Evolutionary conservation across 2,113 vertebrate genomes (phyloP), one percentile per base, ranked within the genome.

Genomic region (Rhinogobius similis): DNA sequence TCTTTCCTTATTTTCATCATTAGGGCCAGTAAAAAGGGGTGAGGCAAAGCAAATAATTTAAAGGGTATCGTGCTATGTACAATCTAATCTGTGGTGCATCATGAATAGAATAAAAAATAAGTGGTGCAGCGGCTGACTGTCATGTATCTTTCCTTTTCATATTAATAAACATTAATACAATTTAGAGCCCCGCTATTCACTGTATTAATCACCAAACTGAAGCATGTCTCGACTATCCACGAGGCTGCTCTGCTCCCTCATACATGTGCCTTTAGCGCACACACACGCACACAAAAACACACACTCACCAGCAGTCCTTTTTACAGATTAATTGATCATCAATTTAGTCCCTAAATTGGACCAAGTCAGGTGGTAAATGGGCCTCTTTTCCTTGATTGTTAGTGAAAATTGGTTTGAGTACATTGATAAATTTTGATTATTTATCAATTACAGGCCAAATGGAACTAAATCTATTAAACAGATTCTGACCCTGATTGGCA

Each of bases 401-500:
- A 98, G 95, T 96, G 96, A 99, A 92, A 99, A 98, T 95, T 92
- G 95, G 95, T 94, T 92, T 93, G 95, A 96, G 95, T 94, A 96
- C 95, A 98, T 97, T 97, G 97, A 99, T 98, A 97, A 94, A 97
- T 98, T 98, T 95, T 96, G 95, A 99, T 98, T 99, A 98, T 98
- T 98, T 97, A 98, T 98, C 95, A 98, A 98, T 99, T 99, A 98
- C 93, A 86, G 92, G 92, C 93, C 94, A 98, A 98, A 98, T 98
- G 94, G 77, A 97, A 96, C 94, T 95, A 97, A 98, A 98, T 96
- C 94, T 96, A 96, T 96, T 96, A 95, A 97, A 95, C 96, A 96
- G 96, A 97, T 95, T 97, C 93, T 89, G 43, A 86, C 83, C 93
- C 94, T 96, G 96, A 98, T 97, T 97, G 95, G 95, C 94, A 95